Base-by-base conservation (phyloP, 2,797 vertebrate species). In the Tokudaia muenninki region DNA sequence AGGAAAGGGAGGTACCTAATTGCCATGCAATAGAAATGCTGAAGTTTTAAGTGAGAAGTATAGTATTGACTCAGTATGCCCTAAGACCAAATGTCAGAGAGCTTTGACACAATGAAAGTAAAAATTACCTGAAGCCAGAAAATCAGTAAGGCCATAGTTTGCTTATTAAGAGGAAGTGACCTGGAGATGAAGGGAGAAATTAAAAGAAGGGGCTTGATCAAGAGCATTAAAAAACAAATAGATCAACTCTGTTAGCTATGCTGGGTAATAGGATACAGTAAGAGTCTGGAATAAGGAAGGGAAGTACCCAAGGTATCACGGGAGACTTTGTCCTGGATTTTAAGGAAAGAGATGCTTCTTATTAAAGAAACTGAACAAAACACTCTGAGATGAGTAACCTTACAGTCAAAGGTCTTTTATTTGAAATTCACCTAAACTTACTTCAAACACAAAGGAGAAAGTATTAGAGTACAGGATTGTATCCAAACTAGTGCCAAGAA, bases 111-210 rank as follows among this genome's bases (percentile, higher is more conserved):
- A 74, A 26, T 63, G 7, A 6, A 61, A 24, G 57, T 81, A 50
- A 91, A 95, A 94, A 92, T 47, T 9, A 79, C 3, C 8, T 52
- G 57, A 65, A 95, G n/a, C 26, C 90, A 14, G 44, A 78, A 90
- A 63, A 29, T 59, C 44, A 29, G 11, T 1, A 83, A 44, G 0
- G 9, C 65, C 81, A 50, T 67, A 44, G n/a, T 50, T 81, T 14
- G 37, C 57, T 79, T 74, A 65, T 47, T 92, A 65, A 61, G 61
- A 87, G 3, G 2, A 44, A 80, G 77, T 47, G 55, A 44, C 21
- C 59, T 72, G 34, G 22, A 90, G 1, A 12, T 41, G 22, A 31
- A 8, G 19, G 41, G 67, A 92, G 21, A 16, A 55, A 16, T 44
- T 8, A 11, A 92, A 87, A 93, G 29, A 92, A 77, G 44, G 37